Conservation (phyloP, 2,113 vertebrate species). For the Holacanthus passer region DNA sequence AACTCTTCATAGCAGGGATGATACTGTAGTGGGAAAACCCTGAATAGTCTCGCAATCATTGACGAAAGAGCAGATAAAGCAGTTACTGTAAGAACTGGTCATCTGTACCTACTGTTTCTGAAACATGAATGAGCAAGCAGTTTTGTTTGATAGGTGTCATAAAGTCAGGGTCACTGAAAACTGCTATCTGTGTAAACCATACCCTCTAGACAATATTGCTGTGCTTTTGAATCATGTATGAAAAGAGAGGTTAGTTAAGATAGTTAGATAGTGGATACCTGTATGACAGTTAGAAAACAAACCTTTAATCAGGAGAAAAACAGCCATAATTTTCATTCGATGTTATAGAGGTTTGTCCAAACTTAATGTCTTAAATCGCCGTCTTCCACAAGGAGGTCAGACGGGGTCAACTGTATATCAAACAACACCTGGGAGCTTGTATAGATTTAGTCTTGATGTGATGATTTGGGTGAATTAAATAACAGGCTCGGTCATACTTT, state of each 20-base stretch:
- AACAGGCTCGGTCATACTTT: background rate
- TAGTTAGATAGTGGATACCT: too few species aligned
- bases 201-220: background rate
- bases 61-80: constrained; percentile 7
- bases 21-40: background rate
- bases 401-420: background rate
- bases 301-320: background rate
- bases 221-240: background rate
- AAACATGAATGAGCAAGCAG: constrained; percentile 10
- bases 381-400: background rate
- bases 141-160: constrained; percentile 9
- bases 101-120: background rate
- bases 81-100: background rate
- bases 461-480: background rate
- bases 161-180: background rate
- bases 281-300: background rate
- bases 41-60: background rate
- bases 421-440: background rate
- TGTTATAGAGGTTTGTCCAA: too few species aligned
- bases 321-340: background rate
- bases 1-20: constrained; percentile 14
- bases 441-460: background rate
- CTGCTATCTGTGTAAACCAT: background rate
- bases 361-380: background rate
- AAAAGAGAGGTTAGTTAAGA: constrained; percentile 2